phyloP scores from a whole-genome alignment of 2,113 vertebrate species.

The Hydrolagus affinis region DNA sequence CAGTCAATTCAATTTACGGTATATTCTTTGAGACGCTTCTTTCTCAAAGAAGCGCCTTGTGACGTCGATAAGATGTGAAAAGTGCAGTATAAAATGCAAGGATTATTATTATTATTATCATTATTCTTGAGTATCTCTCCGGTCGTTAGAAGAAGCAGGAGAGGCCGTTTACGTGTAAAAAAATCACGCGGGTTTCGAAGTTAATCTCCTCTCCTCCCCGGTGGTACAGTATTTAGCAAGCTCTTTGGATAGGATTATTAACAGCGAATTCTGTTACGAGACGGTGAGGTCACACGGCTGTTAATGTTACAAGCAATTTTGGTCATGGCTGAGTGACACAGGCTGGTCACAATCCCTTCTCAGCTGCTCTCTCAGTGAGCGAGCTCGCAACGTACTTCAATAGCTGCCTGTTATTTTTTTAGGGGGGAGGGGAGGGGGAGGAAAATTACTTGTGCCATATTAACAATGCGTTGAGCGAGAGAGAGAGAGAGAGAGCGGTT shows the following conservation, averaged over 20 bases:
- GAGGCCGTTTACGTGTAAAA: background rate
- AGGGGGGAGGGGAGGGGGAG: too few relatives aligned
- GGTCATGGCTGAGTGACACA: background rate
- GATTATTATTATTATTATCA: too few relatives aligned
- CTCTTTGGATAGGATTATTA: background rate
- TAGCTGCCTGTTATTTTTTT: background rate
- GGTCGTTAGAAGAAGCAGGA: too few relatives aligned
- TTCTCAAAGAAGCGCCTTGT: too few relatives aligned
- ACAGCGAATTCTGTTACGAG: conserved; percentile 20
- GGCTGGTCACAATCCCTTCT: background rate
- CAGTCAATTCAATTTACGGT: too few relatives aligned
- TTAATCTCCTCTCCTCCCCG: conserved; percentile 12
- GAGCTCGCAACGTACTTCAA: background rate
- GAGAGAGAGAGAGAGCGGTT: background rate
- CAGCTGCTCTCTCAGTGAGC: background rate
- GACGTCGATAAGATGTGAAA: too few relatives aligned
- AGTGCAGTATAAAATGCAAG: too few relatives aligned
- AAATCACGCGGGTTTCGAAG: background rate
- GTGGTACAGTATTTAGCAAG: conserved; percentile 29
- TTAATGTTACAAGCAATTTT: background rate
- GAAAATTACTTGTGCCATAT: too few relatives aligned
- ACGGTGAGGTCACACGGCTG: conserved; percentile 12
- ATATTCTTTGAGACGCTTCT: too few relatives aligned
- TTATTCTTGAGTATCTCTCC: too few relatives aligned
- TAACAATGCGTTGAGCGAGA: background rate